Evolutionary conservation across 2,888 invertebrate genomes (phyloP), one percentile per base, ranked within the genome.

Genomic region (Polyploca ridens): DNA sequence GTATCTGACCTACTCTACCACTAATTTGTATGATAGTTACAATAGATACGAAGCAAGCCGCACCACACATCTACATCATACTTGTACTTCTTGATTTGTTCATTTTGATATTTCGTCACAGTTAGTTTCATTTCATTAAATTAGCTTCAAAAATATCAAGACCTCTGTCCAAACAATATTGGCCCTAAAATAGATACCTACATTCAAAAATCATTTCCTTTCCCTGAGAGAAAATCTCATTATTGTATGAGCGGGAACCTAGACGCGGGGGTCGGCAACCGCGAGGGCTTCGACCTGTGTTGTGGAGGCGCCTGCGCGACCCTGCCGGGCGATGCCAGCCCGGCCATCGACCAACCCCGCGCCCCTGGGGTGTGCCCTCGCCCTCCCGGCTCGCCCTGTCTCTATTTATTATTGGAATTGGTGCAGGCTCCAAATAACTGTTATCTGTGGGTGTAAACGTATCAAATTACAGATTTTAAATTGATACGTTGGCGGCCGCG

Each of bases 251-350:
- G 81, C 80, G 76, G 81, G 79, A 79, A 84, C 85, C 86, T 88
- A 88, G 88, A 87, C 83, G 72, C 77, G 77, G 86, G 86, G 93
- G 92, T 92, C 91, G 91, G 88, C 87, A 90, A 89, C 89, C 91
- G 89, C 80, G 87, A 90, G 91, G 90, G 86, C 90, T 89, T 88
- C 89, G 91, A 90, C 91, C 91, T 83, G 86, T 71, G 79, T 73
- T 69, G 81, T 65, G 73, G 76, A 75, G 77, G 90, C 91, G 92
- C 90, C 77, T 89, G 92, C 91, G 93, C 91, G 89, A 81, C 86
- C 88, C 83, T 86, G 83, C 84, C 75, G 72, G 68, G 73, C 66
- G 65, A 62, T 69, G 67, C 69, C 49, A 7, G 73, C 65, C 84
- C 85, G 84, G 77, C 78, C 87, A 87, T 86, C 88, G 87, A 88